Evolutionary conservation across 2,888 invertebrate genomes (phyloP).

Genomic region (Poecilus cupreus): DNA sequence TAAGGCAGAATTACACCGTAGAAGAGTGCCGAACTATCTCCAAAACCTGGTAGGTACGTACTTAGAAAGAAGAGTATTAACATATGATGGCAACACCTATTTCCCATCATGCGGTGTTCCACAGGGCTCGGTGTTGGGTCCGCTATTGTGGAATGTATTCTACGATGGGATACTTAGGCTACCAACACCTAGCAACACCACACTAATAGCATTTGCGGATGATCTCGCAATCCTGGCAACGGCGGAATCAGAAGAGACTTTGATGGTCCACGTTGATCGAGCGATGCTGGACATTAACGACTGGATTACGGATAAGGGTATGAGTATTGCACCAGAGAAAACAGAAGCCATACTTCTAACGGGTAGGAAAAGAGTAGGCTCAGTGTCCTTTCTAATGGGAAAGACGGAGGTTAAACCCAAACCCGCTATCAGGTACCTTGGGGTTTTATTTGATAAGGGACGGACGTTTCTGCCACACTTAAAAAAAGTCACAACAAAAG

Average conservation of each 20-base stretch:
- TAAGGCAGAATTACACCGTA: background rate
- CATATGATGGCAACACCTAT: background rate
- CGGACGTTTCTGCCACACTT: background rate
- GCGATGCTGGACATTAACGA: background rate
- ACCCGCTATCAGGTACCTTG: constrained; percentile 1
- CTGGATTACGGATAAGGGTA: background rate
- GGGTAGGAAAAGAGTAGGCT: background rate
- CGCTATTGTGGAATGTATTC: constrained; percentile 6
- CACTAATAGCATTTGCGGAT: background rate
- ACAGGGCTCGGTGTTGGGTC: constrained; percentile 16
- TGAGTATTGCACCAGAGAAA: too few species aligned
- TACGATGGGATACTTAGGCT: background rate
- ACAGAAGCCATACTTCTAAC: background rate
- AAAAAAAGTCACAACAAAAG: background rate
- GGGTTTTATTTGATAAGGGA: background rate
- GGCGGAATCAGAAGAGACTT: background rate
- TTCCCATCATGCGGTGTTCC: background rate
- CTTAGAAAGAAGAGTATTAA: background rate
- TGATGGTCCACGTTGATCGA: background rate
- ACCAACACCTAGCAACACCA: background rate
- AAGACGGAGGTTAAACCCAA: background rate
- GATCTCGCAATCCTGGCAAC: constrained; percentile 1
- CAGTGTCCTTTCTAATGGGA: constrained; percentile 1
- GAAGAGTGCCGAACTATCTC: background rate
- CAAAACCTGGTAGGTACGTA: background rate